These are phyloP conservation scores for Cancer borealis DNA, from an alignment of 2,888 invertebrate species.

Conservation along the genomic window DNA sequence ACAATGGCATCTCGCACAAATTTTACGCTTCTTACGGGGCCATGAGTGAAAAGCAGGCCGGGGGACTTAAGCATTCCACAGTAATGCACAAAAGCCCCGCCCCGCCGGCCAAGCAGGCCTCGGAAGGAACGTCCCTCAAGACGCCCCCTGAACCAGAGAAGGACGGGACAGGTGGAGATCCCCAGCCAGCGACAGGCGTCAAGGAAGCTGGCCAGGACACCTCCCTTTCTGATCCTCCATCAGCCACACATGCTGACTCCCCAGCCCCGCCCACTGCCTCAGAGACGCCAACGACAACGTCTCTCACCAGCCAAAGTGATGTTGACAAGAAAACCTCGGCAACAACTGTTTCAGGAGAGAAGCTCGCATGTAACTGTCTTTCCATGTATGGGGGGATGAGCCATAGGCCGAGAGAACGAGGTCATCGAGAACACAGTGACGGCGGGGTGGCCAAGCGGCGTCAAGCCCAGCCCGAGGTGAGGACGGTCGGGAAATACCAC, in stretches of 20 bases:
- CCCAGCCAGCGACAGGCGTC: neutral
- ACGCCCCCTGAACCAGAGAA: neutral
- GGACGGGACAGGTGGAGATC: neutral
- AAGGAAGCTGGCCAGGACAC: neutral
- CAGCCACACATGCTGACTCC: neutral
- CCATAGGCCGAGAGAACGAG: slow-evolving; percentile 27
- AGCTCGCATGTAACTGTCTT: slow-evolving; percentile 50
- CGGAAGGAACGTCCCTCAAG: neutral
- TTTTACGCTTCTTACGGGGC: slow-evolving; percentile 65
- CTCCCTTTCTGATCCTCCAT: neutral
- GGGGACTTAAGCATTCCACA: slow-evolving; percentile 22
- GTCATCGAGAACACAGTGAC: neutral
- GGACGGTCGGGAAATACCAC: slow-evolving; percentile 58
- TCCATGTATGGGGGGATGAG: slow-evolving; percentile 50
- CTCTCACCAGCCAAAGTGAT: neutral
- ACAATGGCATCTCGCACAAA: slow-evolving; percentile 69
- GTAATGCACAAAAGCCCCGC: neutral
- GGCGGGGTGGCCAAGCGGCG: neutral
- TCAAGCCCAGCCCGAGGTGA: slow-evolving; percentile 15
- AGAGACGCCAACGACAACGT: neutral
- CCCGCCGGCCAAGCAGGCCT: neutral
- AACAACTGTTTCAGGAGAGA: slow-evolving; percentile 26
- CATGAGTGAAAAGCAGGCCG: slow-evolving; percentile 58
- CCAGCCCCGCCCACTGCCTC: neutral
- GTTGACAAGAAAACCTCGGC: neutral